Evolutionary conservation across 2,888 invertebrate genomes (phyloP), one percentile per base, ranked within the genome.

Genomic region (Rhodophaea formosa): DNA sequence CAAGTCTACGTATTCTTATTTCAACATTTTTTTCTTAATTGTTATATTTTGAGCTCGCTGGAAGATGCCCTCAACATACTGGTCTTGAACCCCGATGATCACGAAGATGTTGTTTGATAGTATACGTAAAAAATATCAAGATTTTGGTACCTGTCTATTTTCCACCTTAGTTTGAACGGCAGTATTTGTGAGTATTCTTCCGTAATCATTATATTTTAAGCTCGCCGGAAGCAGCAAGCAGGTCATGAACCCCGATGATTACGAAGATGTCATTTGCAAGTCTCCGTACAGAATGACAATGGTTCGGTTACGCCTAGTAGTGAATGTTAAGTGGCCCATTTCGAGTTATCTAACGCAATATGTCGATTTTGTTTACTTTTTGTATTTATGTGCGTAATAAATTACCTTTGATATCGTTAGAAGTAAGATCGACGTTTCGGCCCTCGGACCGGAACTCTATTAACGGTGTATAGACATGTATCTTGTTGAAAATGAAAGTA

Each of bases 231-330:
- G 30, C 23, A 17, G 56, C 71, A 66, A 63, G 65, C 75, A 71
- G 86, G 86, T 88, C 88, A 82, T 76, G 79, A 81, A 86, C 84
- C 86, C 72, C 69, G 67, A 69, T 66, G 70, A 76, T 75, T 78
- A 77, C 74, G 72, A 80, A 83, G 79, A 80, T 79, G 76, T 23
- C 46, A 46, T 46, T 46, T 43, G 56, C 46, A 56, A 58, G 53
- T 56, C 53, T 45, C 45, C 10, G 46, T 35, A 32, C 56, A 53
- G 65, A 65, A 62, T 62, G 58, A 60, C 60, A 63, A 62, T 64
- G 56, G 60, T 30, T 45, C 39, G 57, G 70, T 66, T 70, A 76
- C 75, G 74, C 75, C 78, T 76, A 75, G 75, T 70, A 73, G 68
- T 75, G 82, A 84, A 81, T 82, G 70, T 69, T 77, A 82, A 82